Evolutionary conservation across 2,888 invertebrate genomes (phyloP).

Genomic region (Agrotis clavis): DNA sequence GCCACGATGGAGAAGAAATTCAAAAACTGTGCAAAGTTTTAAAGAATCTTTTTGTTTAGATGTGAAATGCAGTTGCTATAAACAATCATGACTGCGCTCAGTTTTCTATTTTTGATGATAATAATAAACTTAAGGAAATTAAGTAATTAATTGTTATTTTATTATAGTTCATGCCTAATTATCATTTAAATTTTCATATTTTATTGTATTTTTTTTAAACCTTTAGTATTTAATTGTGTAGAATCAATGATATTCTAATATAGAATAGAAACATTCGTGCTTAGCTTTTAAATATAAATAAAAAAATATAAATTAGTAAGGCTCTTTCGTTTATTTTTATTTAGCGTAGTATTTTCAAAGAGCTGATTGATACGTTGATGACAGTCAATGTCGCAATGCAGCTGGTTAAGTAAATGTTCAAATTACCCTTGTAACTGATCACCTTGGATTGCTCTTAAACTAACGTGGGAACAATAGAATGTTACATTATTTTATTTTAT

Average conservation of each 20-base stretch:
- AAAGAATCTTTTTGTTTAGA: no score
- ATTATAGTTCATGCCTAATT: conserved; percentile 28
- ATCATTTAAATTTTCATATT: neutral
- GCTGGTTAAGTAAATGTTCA: conserved; percentile 25
- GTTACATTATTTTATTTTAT: no score
- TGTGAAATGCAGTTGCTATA: no score
- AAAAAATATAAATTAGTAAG: no score
- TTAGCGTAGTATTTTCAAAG: neutral
- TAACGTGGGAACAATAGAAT: conserved; percentile 25
- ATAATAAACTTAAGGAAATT: conserved; percentile 23
- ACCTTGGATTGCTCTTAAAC: conserved; percentile 34
- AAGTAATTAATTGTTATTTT: conserved; percentile 31
- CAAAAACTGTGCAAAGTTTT: no score
- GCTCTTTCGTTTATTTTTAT: no score
- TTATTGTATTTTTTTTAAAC: neutral
- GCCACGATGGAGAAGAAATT: no score
- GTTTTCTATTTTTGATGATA: conserved; percentile 6
- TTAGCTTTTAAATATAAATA: no score
- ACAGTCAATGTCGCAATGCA: conserved; percentile 21
- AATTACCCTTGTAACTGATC: conserved; percentile 31
- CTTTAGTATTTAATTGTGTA: no score
- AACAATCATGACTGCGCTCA: neutral
- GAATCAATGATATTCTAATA: no score
- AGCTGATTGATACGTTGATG: conserved; percentile 5
- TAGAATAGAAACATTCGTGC: no score